Evolutionary conservation across 2,113 vertebrate species (phyloP).

Genomic region (Cavia aperea): DNA sequence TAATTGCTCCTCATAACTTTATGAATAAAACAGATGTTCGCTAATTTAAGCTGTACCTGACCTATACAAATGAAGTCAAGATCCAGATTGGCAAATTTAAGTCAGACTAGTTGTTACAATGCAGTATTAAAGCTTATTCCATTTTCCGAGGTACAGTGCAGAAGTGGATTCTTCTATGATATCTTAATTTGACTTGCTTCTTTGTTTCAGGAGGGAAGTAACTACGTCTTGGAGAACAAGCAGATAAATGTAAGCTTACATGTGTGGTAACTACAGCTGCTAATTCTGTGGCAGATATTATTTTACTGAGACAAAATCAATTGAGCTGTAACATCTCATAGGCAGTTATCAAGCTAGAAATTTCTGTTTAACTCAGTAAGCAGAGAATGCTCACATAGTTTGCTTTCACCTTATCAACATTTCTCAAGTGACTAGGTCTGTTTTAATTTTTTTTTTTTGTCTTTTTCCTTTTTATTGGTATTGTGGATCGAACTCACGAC

Average conservation of each 20-base stretch:
- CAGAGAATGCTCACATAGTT: not conserved
- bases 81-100: not conserved
- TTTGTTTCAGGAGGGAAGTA: not conserved
- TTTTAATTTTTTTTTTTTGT: not conserved
- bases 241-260: not conserved
- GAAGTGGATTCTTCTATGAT: not conserved
- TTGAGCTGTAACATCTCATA: not conserved
- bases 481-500: too few relatives aligned
- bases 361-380: not conserved
- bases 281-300: not conserved
- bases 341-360: not conserved
- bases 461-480: too few relatives aligned
- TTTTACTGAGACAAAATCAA: not conserved
- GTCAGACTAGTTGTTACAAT: not conserved
- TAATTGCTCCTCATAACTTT: not conserved
- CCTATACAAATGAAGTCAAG: not conserved
- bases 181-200: not conserved
- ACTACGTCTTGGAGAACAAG: not conserved
- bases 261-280: not conserved
- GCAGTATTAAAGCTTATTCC: not conserved
- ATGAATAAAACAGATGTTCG: not conserved
- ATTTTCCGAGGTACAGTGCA: not conserved
- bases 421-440: not conserved
- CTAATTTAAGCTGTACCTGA: not conserved
- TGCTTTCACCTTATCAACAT: not conserved